A percentile compares a stretch with the other conserved stretches of the same genome.
Evolutionary conservation across 2,888 invertebrate species (phyloP).

Genomic region (Tenthredo livida): DNA sequence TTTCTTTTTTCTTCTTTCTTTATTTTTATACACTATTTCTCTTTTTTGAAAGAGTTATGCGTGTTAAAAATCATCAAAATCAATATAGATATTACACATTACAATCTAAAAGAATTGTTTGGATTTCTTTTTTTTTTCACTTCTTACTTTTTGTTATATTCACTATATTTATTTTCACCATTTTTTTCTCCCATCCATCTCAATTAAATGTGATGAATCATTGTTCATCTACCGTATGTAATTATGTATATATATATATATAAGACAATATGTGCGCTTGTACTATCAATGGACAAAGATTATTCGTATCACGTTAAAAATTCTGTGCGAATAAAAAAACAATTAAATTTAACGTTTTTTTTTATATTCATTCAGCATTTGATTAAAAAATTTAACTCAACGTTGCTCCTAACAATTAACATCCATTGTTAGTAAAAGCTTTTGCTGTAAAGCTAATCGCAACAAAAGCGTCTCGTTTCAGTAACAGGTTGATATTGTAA

Average conservation of each 20-base stretch:
- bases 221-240: slow-evolving; percentile 7
- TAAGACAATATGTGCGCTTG: background rate
- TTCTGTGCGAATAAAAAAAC: slow-evolving; percentile 28
- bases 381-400: background rate
- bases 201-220: slow-evolving; percentile 1
- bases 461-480: slow-evolving; percentile 7
- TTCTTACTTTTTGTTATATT: slow-evolving; percentile 6
- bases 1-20: background rate
- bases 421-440: slow-evolving; percentile 28
- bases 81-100: slow-evolving; percentile 6
- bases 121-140: background rate
- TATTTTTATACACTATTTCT: slow-evolving; percentile 27
- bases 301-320: background rate
- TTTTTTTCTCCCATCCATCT: slow-evolving; percentile 34
- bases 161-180: slow-evolving; percentile 34
- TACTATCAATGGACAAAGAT: slow-evolving; percentile 32
- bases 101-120: slow-evolving; percentile 8
- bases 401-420: background rate
- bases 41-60: slow-evolving; percentile 1
- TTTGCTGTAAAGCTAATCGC: background rate
- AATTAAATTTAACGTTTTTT: background rate
- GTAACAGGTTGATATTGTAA: slow-evolving; percentile 23
- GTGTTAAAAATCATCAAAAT: slow-evolving; percentile 8
- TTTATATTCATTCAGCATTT: background rate
- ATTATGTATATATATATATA: background rate